Conservation (phyloP, 2,888 invertebrate species). For the Miltochrista miniata region DNA sequence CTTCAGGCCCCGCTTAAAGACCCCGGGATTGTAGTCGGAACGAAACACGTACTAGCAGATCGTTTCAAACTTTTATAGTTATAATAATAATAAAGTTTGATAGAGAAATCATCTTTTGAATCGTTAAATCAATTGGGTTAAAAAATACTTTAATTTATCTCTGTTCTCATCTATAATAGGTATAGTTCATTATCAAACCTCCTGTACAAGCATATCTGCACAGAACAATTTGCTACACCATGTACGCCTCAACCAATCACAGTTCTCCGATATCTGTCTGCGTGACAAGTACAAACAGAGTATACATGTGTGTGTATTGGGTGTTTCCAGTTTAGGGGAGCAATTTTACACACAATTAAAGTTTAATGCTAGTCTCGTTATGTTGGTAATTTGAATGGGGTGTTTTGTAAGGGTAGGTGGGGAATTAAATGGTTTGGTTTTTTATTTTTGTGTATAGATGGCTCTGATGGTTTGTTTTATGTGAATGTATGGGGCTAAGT, state of each 20-base stretch:
- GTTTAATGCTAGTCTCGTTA: conserved; percentile 46
- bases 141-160: no score
- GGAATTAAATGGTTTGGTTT: conserved; percentile 34
- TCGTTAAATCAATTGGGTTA: no score
- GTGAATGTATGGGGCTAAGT: no score
- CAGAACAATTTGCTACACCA: conserved; percentile 55
- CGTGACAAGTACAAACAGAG: conserved; percentile 18
- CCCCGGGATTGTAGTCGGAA: no score
- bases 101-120: no score
- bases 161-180: no score
- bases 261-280: conserved; percentile 40
- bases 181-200: conserved; percentile 19
- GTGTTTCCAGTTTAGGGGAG: conserved; percentile 33
- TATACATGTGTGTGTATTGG: conserved; percentile 19
- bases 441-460: not conserved
- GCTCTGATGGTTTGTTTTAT: not conserved
- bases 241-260: conserved; percentile 52
- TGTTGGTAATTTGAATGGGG: conserved; percentile 41
- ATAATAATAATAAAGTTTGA: no score
- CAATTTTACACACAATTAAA: conserved; percentile 49
- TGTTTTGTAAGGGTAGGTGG: conserved; percentile 28
- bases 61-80: no score
- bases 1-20: no score
- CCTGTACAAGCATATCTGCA: conserved; percentile 56
- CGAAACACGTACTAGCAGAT: no score